These are phyloP conservation scores for Cactoblastis cactorum DNA, from an alignment of 2,888 invertebrate species.

Conservation along the genomic window DNA sequence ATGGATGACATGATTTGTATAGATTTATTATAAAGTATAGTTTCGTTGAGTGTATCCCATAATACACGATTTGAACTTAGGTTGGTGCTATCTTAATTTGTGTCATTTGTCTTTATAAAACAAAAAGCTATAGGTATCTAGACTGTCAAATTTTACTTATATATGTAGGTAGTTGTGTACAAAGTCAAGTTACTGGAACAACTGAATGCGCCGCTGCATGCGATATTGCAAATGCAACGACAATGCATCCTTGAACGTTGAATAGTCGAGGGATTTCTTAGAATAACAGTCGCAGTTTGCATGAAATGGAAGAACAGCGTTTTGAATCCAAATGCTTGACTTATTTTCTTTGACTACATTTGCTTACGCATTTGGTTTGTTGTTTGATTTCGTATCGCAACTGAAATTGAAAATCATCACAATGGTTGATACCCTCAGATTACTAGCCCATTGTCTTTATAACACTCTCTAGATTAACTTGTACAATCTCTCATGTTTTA, in stretches of 20 bases:
- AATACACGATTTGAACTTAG: no score
- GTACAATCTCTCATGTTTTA: no score
- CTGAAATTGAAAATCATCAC: no score
- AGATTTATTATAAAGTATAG: no score
- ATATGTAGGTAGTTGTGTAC: neutral
- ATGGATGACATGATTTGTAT: no score
- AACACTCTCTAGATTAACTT: no score
- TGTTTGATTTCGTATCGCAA: neutral
- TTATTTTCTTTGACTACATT: neutral
- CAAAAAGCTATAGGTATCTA: no score
- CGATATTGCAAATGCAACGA: conserved; percentile 25
- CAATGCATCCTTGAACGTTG: conserved; percentile 25
- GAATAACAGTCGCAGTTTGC: conserved; percentile 16
- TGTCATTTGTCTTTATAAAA: no score
- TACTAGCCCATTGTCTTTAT: no score
- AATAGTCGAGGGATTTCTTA: conserved; percentile 22
- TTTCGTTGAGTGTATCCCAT: no score
- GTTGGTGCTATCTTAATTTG: no score
- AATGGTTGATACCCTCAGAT: no score
- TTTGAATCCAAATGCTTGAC: conserved; percentile 13
- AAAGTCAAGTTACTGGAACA: neutral
- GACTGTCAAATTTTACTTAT: neutral
- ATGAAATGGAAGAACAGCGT: conserved; percentile 12
- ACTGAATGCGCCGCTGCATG: conserved; percentile 19
- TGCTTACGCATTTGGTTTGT: neutral